Evolutionary conservation across 2,888 invertebrate genomes (phyloP).

Genomic region (Ophion slaviceki): DNA sequence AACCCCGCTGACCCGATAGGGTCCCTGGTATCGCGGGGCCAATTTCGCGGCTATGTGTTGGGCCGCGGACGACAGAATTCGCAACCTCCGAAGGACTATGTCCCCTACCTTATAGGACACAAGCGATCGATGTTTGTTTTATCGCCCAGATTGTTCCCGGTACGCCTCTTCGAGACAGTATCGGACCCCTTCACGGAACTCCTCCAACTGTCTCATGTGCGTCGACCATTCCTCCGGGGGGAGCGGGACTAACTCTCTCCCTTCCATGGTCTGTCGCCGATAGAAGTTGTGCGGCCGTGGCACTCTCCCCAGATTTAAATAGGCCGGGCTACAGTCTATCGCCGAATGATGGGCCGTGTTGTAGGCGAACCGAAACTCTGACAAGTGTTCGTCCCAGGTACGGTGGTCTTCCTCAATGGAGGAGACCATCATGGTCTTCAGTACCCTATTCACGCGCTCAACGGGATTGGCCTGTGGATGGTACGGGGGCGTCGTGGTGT

Average conservation of each 20-base stretch:
- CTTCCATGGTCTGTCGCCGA: background rate
- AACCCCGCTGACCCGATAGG: background rate
- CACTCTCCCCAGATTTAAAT: constrained; percentile 9
- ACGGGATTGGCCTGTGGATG: constrained; percentile 47
- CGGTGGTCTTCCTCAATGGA: constrained; percentile 51
- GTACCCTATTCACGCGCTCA: constrained; percentile 32
- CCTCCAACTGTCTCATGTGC: background rate
- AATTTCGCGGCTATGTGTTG: constrained; percentile 26
- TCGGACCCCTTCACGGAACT: constrained; percentile 1
- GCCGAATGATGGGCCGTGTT: constrained; percentile 63
- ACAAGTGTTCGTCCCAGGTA: constrained; percentile 53
- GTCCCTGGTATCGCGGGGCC: background rate
- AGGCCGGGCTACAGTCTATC: constrained; percentile 27
- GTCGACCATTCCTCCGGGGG: constrained; percentile 6
- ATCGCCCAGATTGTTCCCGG: background rate
- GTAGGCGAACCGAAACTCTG: constrained; percentile 59
- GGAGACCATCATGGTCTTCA: constrained; percentile 65
- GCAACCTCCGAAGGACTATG: background rate
- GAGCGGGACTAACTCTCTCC: background rate
- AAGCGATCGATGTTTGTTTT: constrained; percentile 4
- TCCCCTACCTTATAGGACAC: constrained; percentile 6
- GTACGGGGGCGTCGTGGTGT: constrained; percentile 29
- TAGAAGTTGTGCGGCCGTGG: constrained; percentile 25
- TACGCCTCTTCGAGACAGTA: constrained; percentile 24
- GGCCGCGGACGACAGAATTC: constrained; percentile 18